Conservation (phyloP, 2,113 vertebrate genomes). For the Gorilla gorilla region DNA sequence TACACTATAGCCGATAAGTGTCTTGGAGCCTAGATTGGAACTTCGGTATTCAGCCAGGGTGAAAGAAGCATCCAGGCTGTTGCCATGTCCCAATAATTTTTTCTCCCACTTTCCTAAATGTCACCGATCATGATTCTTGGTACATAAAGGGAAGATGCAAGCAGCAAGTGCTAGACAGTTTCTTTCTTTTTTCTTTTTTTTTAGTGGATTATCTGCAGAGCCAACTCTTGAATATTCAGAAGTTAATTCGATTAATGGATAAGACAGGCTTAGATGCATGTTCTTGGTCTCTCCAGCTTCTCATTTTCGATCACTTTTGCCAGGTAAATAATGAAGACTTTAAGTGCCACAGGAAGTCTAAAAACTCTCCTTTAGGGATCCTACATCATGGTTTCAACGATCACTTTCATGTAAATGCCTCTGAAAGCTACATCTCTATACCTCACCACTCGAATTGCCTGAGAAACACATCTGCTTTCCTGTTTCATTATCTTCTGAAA, state of each 20-base stretch:
- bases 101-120: not conserved
- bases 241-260: not conserved
- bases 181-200: not conserved
- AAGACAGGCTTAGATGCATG: not conserved
- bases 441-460: not conserved
- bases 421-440: not conserved
- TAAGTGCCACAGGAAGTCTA: not conserved
- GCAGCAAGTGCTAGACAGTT: not conserved
- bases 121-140: not conserved
- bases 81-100: not conserved
- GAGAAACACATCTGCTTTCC: not conserved
- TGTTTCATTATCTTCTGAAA: not conserved
- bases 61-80: not conserved
- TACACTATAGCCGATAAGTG: not conserved
- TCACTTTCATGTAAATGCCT: not conserved
- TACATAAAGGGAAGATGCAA: not conserved
- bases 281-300: not conserved
- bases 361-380: not conserved
- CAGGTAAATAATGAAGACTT: not conserved
- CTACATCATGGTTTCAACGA: not conserved
- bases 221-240: not conserved
- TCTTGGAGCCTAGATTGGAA: not conserved
- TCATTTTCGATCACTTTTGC: not conserved
- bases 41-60: not conserved
- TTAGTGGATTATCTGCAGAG: not conserved